Evolutionary conservation across 2,797 vertebrate species (phyloP).

Genomic region (Meriones psammophilus): DNA sequence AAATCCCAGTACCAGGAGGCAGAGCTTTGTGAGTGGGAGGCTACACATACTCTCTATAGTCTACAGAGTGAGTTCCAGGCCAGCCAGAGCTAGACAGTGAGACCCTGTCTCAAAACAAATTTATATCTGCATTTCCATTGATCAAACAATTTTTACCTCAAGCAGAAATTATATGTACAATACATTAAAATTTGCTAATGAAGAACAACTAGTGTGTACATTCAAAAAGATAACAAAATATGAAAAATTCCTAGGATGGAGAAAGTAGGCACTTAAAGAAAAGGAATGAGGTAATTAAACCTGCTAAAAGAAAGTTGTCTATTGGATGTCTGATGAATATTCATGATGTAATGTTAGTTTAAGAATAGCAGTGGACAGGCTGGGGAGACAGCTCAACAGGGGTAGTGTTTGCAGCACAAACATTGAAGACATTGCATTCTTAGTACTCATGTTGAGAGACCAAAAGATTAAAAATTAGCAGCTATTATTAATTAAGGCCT

Average conservation of each 20-base stretch:
- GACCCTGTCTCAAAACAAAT: background rate
- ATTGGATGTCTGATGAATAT: background rate
- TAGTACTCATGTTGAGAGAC: background rate
- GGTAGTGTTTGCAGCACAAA: background rate
- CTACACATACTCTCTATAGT: too few species aligned
- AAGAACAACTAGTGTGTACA: background rate
- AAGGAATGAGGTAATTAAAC: background rate
- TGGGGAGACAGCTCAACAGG: background rate
- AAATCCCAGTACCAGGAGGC: too few species aligned
- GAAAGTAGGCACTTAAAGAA: background rate
- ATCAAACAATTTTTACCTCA: background rate
- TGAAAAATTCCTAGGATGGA: background rate
- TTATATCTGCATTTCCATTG: background rate
- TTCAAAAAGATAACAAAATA: background rate
- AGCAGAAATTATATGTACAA: background rate
- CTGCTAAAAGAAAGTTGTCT: background rate
- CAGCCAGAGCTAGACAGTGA: background rate
- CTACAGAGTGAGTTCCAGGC: background rate
- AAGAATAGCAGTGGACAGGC: background rate
- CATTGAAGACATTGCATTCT: too few species aligned
- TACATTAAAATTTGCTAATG: background rate
- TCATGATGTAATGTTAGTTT: constrained; percentile 1
- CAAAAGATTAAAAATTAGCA: too few species aligned
- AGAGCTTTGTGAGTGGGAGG: background rate
- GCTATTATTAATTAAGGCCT: too few species aligned